Percentiles rank a stretch among this genome's conserved stretches.
Evolutionary conservation across 2,888 invertebrate genomes (phyloP).

Genomic region (Listrodromus nycthemerus): DNA sequence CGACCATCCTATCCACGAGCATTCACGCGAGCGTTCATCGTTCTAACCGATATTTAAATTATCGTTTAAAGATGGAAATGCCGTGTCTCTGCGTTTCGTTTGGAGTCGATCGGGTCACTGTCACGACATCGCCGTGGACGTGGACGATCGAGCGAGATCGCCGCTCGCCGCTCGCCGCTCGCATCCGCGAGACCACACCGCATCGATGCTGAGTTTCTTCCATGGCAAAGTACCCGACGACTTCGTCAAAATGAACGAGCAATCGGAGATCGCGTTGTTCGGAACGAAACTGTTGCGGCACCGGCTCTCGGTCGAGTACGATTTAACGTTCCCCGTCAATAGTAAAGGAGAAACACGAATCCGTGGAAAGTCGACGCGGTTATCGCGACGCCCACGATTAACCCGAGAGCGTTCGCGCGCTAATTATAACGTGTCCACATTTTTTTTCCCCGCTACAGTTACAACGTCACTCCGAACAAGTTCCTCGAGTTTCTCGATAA

Average conservation of each 20-base stretch:
- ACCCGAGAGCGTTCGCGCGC: neutral
- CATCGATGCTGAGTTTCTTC: constrained; percentile 70
- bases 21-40: constrained; percentile 6
- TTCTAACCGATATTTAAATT: constrained; percentile 18
- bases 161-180: constrained; percentile 59
- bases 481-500: constrained; percentile 85
- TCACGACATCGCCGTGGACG: constrained; percentile 67
- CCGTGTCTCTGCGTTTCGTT: constrained; percentile 65
- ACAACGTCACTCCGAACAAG: constrained; percentile 70
- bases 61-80: constrained; percentile 57
- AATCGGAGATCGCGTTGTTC: constrained; percentile 69
- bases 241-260: constrained; percentile 63
- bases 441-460: constrained; percentile 64
- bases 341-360: neutral
- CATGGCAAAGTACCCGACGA: constrained; percentile 60
- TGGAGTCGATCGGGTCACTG: constrained; percentile 67
- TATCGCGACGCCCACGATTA: neutral
- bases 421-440: constrained; percentile 11
- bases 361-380: neutral
- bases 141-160: constrained; percentile 68
- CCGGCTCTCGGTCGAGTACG: constrained; percentile 66
- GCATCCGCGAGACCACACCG: constrained; percentile 65
- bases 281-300: constrained; percentile 71
- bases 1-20: neutral
- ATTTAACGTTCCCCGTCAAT: neutral